Conservation (phyloP, 2,888 invertebrate species). For the Cynaeus angustus region DNA sequence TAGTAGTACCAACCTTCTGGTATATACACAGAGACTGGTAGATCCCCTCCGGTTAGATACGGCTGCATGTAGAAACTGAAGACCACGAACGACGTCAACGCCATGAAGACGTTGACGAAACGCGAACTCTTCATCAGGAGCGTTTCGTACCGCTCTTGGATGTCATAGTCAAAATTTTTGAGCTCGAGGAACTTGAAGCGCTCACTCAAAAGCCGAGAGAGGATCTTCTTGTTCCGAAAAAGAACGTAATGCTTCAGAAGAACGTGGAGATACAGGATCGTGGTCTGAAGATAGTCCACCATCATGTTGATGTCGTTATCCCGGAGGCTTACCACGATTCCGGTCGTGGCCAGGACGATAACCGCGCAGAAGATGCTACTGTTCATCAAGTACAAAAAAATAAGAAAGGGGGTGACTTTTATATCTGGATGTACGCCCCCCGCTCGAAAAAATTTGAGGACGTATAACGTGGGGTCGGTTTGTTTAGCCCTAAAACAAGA, state of each 20-base stretch:
- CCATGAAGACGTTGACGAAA: slow-evolving; percentile 27
- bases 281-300: slow-evolving; percentile 23
- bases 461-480: slow-evolving; percentile 18
- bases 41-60: slow-evolving; percentile 27
- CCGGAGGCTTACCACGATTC: neutral
- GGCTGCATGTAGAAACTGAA: slow-evolving; percentile 30
- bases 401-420: slow-evolving; percentile 23
- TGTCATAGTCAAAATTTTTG: neutral
- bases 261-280: slow-evolving; percentile 32
- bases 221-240: slow-evolving; percentile 12
- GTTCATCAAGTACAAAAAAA: slow-evolving; percentile 26
- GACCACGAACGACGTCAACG: slow-evolving; percentile 23
- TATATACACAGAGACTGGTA: slow-evolving; percentile 28
- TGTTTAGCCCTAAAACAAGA: neutral
- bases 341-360: slow-evolving; percentile 19
- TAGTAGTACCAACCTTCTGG: slow-evolving; percentile 43
- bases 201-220: slow-evolving; percentile 8
- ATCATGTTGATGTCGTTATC: slow-evolving; percentile 28
- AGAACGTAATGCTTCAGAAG: slow-evolving; percentile 16
- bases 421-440: slow-evolving; percentile 29
- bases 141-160: slow-evolving; percentile 1
- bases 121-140: slow-evolving; percentile 1
- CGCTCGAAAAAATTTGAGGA: slow-evolving; percentile 25
- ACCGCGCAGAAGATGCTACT: slow-evolving; percentile 25
- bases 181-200: slow-evolving; percentile 20